phyloP scores from a whole-genome alignment of 1,140 invertebrate genomes.

The Grapholita molesta region DNA sequence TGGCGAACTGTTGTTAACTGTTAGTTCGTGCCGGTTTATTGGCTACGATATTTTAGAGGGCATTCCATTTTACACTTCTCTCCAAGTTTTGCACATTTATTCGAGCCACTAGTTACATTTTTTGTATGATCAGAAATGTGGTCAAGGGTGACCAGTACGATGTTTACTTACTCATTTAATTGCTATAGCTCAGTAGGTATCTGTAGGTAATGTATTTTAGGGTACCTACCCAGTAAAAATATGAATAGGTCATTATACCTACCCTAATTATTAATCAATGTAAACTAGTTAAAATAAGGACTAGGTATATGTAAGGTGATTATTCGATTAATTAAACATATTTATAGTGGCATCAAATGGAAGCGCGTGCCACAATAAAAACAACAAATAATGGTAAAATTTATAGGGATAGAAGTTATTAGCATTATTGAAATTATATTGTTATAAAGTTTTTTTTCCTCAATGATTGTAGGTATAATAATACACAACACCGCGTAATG shows the following conservation, averaged over 20 bases:
- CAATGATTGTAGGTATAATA: neutral
- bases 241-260: neutral
- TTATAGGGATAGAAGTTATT: neutral
- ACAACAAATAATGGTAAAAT: neutral
- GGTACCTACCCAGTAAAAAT: neutral
- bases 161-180: neutral
- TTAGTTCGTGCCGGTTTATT: slow-evolving; percentile 42
- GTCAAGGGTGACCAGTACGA: slow-evolving; percentile 10
- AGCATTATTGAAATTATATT: neutral
- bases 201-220: neutral
- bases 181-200: neutral
- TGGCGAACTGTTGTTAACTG: slow-evolving; percentile 32
- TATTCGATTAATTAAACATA: neutral
- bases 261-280: neutral
- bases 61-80: slow-evolving; percentile 24
- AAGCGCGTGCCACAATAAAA: neutral
- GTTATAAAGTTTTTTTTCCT: neutral
- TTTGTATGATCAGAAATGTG: neutral
- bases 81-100: neutral
- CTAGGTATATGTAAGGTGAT: no score
- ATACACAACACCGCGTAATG: neutral
- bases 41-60: slow-evolving; percentile 29
- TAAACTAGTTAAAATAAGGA: neutral
- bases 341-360: neutral
- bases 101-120: neutral